phyloP scores from a whole-genome alignment of 2,113 vertebrate genomes.

The Psittacus erithacus region DNA sequence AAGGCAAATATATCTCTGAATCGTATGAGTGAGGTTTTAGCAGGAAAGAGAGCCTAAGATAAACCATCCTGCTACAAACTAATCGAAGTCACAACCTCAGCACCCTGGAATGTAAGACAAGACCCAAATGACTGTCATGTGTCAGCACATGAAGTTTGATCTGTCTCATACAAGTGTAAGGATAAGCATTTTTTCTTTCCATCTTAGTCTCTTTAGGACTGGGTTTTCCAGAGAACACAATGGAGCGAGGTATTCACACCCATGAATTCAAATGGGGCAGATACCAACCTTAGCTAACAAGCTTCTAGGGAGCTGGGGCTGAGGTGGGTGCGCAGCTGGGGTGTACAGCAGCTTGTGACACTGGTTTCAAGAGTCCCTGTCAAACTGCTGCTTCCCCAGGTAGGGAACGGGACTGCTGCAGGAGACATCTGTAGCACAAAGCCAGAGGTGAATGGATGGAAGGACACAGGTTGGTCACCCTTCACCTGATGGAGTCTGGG shows the following conservation, averaged over 20 bases:
- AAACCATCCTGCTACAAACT: not conserved
- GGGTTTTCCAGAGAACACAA: not conserved
- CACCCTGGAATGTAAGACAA: not conserved
- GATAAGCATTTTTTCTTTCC: not conserved
- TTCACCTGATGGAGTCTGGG: not conserved
- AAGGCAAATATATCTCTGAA: slow-evolving; percentile 10
- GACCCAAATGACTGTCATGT: not conserved
- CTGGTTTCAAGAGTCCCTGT: not conserved
- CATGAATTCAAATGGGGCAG: not conserved
- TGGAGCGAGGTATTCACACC: not conserved
- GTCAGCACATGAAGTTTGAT: not conserved
- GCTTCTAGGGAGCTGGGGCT: not conserved
- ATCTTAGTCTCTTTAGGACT: not conserved
- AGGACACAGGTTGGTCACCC: not conserved
- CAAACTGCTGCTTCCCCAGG: not conserved
- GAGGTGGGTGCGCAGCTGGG: not conserved
- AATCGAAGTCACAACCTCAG: not conserved
- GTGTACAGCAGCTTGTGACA: not conserved
- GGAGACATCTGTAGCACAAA: not conserved
- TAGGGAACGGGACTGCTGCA: not conserved
- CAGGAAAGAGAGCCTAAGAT: not conserved
- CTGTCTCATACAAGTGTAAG: not conserved
- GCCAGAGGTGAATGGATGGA: not conserved
- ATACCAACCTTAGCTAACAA: not conserved
- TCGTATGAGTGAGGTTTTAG: not conserved